These are phyloP conservation scores for Macrophya alboannulata DNA, from an alignment of 2,888 invertebrate genomes.

Conservation along the genomic window DNA sequence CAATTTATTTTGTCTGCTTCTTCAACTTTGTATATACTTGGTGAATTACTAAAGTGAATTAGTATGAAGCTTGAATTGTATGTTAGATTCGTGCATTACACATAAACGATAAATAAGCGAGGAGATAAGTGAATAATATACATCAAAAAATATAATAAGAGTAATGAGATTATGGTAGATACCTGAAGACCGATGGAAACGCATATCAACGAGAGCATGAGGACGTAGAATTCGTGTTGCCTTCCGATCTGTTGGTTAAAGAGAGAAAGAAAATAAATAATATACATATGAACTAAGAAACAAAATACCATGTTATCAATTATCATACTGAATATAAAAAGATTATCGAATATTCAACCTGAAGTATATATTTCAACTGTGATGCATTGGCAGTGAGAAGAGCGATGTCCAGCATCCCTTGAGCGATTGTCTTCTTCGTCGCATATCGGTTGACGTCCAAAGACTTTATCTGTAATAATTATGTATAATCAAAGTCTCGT, in stretches of 20 bases:
- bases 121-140: background rate
- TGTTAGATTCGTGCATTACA: background rate
- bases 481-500: background rate
- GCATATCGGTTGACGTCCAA: slow-evolving; percentile 94
- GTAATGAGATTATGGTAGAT: slow-evolving; percentile 66
- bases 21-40: too few species aligned
- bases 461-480: slow-evolving; percentile 85
- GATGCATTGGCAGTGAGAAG: slow-evolving; percentile 94
- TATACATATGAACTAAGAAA: too few species aligned
- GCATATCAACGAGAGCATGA: slow-evolving; percentile 90
- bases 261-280: background rate
- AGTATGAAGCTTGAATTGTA: background rate
- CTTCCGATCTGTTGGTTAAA: slow-evolving; percentile 83
- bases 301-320: background rate
- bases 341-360: slow-evolving; percentile 74
- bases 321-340: background rate
- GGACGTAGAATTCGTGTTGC: slow-evolving; percentile 92
- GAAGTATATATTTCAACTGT: slow-evolving; percentile 92
- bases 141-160: background rate
- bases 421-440: slow-evolving; percentile 95
- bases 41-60: too few species aligned
- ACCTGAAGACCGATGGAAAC: slow-evolving; percentile 94
- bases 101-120: background rate
- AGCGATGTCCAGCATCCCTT: slow-evolving; percentile 95
- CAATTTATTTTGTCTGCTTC: background rate